Base-by-base conservation (phyloP, 1,140 invertebrate genomes). In the Atta cephalotes region DNA sequence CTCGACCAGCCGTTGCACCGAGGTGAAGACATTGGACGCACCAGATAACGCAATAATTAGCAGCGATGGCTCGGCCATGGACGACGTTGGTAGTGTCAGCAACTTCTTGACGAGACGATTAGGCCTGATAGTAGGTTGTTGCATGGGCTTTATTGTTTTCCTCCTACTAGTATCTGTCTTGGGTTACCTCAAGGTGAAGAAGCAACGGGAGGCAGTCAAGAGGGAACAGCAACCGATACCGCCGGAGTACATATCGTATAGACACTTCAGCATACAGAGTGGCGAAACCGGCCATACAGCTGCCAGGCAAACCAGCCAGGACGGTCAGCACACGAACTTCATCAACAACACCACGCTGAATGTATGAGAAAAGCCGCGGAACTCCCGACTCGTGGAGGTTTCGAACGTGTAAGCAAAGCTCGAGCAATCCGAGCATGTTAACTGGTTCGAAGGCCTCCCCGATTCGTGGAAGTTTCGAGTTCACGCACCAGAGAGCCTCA, bases 131-230 rank as follows among this genome's bases (percentile, higher is more conserved):
- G 97, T 98, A 14, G 98, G 98, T 53, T 97, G 97, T 92, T 97
- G 97, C 88, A 97, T 98, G 96, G 98, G 98, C 82, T 97, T 98
- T 92, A 96, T 98, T 28, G 97, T 98, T 9, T 98, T 98, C 92
- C 96, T 98, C 31, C 96, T 98, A 0, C 96, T 98, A 81, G 97
- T 98, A 1, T 97, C 97, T 2, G 96, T 97, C 35, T 95, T 98
- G 31, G 97, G 97, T 18, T 98, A 98, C 92, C 96, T 98, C 78
- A 98, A 98, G 93, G 96, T 98, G 72, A 98, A 98, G 93, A 98
- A 98, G 94, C 97, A 98, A 88, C 95, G 97, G n/a, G 96, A 97
- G 74, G 96, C 96, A 4, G 96, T 96, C 2, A 98, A 98, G 94
- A 94, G 96, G 66, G 96, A 97, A 86, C 96, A 96, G 88, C 92